phyloP scores from a whole-genome alignment of 2,113 vertebrate genomes.

The Paraplagusia blochii region DNA sequence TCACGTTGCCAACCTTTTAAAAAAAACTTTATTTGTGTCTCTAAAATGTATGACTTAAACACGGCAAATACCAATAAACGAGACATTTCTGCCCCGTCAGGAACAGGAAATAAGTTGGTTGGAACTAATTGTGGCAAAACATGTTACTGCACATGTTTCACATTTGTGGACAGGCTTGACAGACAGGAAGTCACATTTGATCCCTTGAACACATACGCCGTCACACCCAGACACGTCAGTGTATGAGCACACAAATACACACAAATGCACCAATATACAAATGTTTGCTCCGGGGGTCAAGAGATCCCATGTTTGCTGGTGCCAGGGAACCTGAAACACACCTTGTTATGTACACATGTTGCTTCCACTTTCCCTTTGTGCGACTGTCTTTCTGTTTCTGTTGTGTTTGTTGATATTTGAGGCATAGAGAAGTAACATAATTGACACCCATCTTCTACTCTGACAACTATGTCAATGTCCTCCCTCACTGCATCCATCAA shows the following conservation, averaged over 20 bases:
- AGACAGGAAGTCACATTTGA: constrained; percentile 51
- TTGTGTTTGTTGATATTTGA: constrained; percentile 41
- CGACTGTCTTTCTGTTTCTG: constrained; percentile 10
- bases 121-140: constrained; percentile 57
- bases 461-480: no score
- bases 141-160: constrained; percentile 47
- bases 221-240: constrained; percentile 39
- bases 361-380: constrained; percentile 29
- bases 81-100: constrained; percentile 28
- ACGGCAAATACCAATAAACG: constrained; percentile 22
- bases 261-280: constrained; percentile 35
- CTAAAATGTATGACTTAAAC: neutral
- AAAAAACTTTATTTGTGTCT: no score
- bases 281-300: constrained; percentile 62
- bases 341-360: constrained; percentile 39
- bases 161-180: constrained; percentile 13
- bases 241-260: constrained; percentile 18
- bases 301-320: constrained; percentile 54
- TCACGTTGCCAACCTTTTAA: no score
- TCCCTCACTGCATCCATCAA: no score
- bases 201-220: constrained; percentile 48
- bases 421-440: no score
- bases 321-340: constrained; percentile 47
- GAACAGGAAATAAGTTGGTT: constrained; percentile 57
- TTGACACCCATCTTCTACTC: no score